These are phyloP conservation scores for Zelostemma sp. DNA, from an alignment of 1,140 invertebrate genomes.

Conservation along the genomic window DNA sequence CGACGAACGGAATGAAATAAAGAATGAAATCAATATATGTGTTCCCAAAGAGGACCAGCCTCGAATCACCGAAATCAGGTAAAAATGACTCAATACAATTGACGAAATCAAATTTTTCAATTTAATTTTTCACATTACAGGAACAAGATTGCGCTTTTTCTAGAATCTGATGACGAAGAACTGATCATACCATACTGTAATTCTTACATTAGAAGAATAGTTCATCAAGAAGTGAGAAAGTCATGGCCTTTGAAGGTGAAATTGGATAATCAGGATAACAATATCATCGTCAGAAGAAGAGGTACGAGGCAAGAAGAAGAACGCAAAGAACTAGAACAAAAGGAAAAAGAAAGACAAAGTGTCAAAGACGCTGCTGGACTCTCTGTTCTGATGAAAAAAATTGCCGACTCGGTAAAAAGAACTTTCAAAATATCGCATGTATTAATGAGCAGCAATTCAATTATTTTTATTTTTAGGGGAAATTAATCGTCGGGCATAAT, in stretches of 20 bases:
- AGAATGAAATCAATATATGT: slow-evolving; percentile 55
- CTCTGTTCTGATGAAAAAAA: slow-evolving; percentile 80
- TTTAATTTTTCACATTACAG: slow-evolving; percentile 67
- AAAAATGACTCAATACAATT: slow-evolving; percentile 3
- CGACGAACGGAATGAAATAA: slow-evolving; percentile 73
- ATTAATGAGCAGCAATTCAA: too few species aligned
- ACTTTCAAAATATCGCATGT: too few species aligned
- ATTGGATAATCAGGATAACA: slow-evolving; percentile 70
- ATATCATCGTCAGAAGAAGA: slow-evolving; percentile 68
- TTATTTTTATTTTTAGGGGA: slow-evolving; percentile 76
- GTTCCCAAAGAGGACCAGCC: slow-evolving; percentile 73
- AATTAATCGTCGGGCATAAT: slow-evolving; percentile 89
- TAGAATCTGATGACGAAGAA: slow-evolving; percentile 71
- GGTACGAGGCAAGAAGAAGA: slow-evolving; percentile 68
- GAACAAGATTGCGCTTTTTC: slow-evolving; percentile 74
- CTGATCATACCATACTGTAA: slow-evolving; percentile 77
- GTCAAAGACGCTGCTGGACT: slow-evolving; percentile 84
- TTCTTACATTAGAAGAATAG: slow-evolving; percentile 78
- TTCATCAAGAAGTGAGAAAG: slow-evolving; percentile 77
- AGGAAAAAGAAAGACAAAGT: slow-evolving; percentile 71
- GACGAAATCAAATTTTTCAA: slow-evolving; percentile 11
- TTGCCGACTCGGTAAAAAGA: slow-evolving; percentile 81
- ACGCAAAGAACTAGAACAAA: slow-evolving; percentile 64
- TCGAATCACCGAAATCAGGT: slow-evolving; percentile 73
- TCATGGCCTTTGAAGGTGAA: slow-evolving; percentile 72